phyloP scores from a whole-genome alignment of 2,888 invertebrate species.

The Sympetrum striolatum region DNA sequence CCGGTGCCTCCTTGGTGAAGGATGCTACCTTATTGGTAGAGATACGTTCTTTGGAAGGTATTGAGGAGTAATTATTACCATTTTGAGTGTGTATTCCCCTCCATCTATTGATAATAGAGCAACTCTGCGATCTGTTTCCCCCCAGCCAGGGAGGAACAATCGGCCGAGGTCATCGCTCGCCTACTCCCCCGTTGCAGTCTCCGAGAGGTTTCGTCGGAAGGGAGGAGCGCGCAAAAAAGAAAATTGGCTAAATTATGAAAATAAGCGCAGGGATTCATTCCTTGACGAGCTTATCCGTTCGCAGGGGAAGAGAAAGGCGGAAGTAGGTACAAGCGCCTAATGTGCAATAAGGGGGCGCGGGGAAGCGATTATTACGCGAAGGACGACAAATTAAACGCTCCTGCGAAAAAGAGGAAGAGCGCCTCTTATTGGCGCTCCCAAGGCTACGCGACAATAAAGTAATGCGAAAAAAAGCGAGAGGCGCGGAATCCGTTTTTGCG shows the following conservation, averaged over 20 bases:
- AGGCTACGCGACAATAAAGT: conserved; percentile 34
- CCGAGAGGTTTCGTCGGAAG: neutral
- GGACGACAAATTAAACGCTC: conserved; percentile 33
- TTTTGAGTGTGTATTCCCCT: too few species aligned
- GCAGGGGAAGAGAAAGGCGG: neutral
- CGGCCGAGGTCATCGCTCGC: too few species aligned
- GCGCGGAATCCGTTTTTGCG: neutral
- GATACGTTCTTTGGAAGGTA: too few species aligned
- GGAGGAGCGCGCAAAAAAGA: neutral
- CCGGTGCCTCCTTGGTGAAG: too few species aligned
- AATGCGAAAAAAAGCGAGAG: conserved; percentile 2
- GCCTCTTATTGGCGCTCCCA: conserved; percentile 13
- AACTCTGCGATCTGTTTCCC: too few species aligned
- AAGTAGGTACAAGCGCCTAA: neutral
- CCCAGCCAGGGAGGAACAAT: too few species aligned
- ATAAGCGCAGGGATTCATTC: neutral
- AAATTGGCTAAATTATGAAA: conserved; percentile 31
- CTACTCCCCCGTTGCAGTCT: neutral
- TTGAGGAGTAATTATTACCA: too few species aligned
- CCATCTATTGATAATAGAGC: too few species aligned
- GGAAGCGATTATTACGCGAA: conserved; percentile 2
- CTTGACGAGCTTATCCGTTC: neutral
- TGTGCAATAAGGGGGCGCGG: neutral
- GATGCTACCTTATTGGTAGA: too few species aligned
- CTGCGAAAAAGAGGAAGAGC: conserved; percentile 29